Evolutionary conservation across 2,113 vertebrate species (phyloP).

Genomic region (Corythornis vintsioides): DNA sequence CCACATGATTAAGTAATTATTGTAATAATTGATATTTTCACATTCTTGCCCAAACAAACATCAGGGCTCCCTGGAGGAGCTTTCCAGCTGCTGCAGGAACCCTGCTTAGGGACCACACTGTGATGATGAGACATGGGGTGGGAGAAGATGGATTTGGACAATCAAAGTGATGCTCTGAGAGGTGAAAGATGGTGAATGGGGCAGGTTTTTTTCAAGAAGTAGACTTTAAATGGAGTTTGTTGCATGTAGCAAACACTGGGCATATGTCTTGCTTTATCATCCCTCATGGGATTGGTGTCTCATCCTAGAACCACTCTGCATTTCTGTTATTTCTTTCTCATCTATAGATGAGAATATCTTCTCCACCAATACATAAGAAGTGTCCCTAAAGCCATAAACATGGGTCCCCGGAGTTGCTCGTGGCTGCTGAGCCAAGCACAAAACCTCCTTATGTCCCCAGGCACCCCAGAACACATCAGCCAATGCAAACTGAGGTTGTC

Average conservation of each 20-base stretch:
- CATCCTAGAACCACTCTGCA: neutral
- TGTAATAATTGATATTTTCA: neutral
- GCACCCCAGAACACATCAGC: neutral
- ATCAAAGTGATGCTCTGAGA: neutral
- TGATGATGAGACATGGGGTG: accelerated
- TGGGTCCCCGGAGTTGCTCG: neutral
- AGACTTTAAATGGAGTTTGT: neutral
- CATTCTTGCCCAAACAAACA: neutral
- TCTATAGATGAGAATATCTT: neutral
- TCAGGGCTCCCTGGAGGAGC: neutral
- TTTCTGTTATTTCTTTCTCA: neutral
- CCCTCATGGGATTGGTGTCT: neutral
- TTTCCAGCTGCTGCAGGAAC: neutral
- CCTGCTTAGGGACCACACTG: accelerated
- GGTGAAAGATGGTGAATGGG: neutral
- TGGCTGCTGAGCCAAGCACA: neutral
- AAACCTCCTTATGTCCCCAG: neutral
- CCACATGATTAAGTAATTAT: neutral
- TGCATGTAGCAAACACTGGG: neutral
- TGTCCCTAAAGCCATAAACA: neutral
- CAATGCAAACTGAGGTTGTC: accelerated
- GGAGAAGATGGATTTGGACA: neutral
- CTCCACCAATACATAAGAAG: accelerated
- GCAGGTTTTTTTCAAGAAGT: neutral
- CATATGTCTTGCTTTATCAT: neutral